Evolutionary conservation across 2,888 invertebrate genomes (phyloP).

Genomic region (Eurytoma adleriae): DNA sequence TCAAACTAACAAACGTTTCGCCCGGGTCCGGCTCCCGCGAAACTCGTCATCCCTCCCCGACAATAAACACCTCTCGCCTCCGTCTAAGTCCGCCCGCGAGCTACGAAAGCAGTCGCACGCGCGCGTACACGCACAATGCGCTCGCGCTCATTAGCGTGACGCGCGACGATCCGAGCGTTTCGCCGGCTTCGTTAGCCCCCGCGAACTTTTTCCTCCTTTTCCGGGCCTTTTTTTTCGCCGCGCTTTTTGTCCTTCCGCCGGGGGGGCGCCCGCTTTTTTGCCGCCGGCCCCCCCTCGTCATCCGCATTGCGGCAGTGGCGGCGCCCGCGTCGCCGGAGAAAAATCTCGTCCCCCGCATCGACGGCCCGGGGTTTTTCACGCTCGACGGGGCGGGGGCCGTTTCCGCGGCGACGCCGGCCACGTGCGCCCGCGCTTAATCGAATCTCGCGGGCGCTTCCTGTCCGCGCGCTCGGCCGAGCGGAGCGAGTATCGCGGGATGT

Average conservation of each 20-base stretch:
- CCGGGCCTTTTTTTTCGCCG: conserved; percentile 1
- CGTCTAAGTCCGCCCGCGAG: too few relatives aligned
- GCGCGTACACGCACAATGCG: too few relatives aligned
- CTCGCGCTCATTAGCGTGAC: too few relatives aligned
- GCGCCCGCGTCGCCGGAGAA: neutral
- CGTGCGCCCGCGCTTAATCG: conserved; percentile 34
- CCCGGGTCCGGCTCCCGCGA: too few relatives aligned
- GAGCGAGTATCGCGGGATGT: too few relatives aligned
- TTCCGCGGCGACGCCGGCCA: conserved; percentile 5
- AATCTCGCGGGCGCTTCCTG: conserved; percentile 30
- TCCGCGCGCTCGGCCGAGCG: neutral
- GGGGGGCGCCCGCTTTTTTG: conserved; percentile 20
- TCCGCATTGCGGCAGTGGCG: conserved; percentile 53
- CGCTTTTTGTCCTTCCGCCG: conserved; percentile 1
- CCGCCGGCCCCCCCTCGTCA: conserved; percentile 14
- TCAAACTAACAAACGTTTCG: too few relatives aligned
- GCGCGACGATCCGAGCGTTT: neutral
- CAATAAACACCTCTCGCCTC: too few relatives aligned
- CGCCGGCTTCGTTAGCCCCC: neutral
- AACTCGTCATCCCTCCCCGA: too few relatives aligned
- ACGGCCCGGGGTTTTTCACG: neutral
- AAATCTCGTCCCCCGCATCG: too few relatives aligned
- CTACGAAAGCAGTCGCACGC: too few relatives aligned
- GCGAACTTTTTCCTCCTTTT: neutral
- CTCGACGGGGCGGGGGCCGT: neutral